Evolutionary conservation across 2,888 invertebrate species (phyloP).

Genomic region (Coronaproctus castanopsis): DNA sequence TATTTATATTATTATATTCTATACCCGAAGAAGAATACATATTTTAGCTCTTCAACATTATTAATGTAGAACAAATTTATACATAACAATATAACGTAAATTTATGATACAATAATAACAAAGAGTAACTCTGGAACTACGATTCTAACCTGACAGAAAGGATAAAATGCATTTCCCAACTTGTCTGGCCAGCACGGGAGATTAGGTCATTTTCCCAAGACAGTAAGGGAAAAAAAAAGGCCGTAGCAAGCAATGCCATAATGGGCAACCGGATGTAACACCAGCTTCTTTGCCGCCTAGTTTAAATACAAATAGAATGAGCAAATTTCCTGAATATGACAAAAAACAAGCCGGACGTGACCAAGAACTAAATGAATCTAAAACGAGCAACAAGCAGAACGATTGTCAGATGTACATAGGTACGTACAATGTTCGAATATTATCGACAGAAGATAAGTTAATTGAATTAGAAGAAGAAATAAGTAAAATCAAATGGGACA

Average conservation of each 20-base stretch:
- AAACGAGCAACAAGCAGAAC: neutral
- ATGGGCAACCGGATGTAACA: neutral
- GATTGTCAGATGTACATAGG: neutral
- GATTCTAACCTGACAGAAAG: neutral
- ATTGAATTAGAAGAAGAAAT: neutral
- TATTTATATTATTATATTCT: no score
- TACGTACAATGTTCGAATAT: neutral
- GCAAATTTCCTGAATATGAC: neutral
- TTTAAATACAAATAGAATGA: neutral
- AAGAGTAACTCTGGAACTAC: no score
- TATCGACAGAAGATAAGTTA: neutral
- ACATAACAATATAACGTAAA: neutral
- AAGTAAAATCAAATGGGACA: neutral
- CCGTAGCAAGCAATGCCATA: neutral
- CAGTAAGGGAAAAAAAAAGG: neutral
- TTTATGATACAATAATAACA: neutral
- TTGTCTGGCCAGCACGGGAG: neutral
- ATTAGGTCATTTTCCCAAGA: neutral
- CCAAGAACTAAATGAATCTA: neutral
- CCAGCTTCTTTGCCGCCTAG: neutral
- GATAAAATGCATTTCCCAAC: neutral
- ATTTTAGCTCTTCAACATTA: no score
- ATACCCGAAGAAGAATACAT: no score
- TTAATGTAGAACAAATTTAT: no score
- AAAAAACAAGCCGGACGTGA: neutral